Percentiles rank a stretch among this genome's conserved stretches.
Conservation (phyloP, 2,113 vertebrate genomes). For the Tetrao urogallus region DNA sequence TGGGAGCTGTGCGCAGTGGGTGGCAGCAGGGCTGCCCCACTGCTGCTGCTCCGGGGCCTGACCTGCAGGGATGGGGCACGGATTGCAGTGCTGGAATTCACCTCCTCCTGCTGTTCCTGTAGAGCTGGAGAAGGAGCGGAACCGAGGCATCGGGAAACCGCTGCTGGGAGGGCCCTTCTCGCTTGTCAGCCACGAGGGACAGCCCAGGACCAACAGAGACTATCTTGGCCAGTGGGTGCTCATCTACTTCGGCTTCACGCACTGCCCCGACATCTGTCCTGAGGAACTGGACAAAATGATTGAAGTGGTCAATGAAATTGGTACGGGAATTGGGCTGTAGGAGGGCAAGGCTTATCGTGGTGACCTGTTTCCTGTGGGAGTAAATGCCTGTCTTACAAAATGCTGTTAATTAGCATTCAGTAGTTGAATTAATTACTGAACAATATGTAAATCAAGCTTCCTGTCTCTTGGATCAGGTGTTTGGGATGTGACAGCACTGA, state of each 20-base stretch:
- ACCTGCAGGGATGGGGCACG: not conserved
- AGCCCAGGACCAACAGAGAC: slow-evolving; percentile 83
- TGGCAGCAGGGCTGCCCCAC: too few relatives aligned
- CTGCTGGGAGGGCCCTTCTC: slow-evolving; percentile 94
- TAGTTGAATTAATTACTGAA: not conserved
- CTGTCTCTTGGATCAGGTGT: not conserved
- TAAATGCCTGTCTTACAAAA: not conserved
- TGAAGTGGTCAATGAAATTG: slow-evolving; percentile 91
- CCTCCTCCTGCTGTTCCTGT: not conserved
- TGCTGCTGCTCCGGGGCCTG: fast-evolving
- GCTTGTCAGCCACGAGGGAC: slow-evolving; percentile 85
- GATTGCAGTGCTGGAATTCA: fast-evolving
- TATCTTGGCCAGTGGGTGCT: slow-evolving; percentile 93
- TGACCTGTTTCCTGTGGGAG: not conserved
- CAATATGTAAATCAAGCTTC: not conserved
- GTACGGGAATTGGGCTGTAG: slow-evolving; percentile 71
- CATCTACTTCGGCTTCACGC: slow-evolving; percentile 97
- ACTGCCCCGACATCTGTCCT: slow-evolving; percentile 97
- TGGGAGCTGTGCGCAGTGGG: fast-evolving
- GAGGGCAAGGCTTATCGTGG: not conserved
- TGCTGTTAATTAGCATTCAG: not conserved
- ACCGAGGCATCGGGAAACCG: slow-evolving; percentile 86
- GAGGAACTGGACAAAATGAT: slow-evolving; percentile 98
- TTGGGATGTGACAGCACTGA: not conserved
- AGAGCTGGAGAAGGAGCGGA: slow-evolving; percentile 89